Evolutionary conservation across 2,888 invertebrate genomes (phyloP).

Genomic region (Orthosia gracilis): DNA sequence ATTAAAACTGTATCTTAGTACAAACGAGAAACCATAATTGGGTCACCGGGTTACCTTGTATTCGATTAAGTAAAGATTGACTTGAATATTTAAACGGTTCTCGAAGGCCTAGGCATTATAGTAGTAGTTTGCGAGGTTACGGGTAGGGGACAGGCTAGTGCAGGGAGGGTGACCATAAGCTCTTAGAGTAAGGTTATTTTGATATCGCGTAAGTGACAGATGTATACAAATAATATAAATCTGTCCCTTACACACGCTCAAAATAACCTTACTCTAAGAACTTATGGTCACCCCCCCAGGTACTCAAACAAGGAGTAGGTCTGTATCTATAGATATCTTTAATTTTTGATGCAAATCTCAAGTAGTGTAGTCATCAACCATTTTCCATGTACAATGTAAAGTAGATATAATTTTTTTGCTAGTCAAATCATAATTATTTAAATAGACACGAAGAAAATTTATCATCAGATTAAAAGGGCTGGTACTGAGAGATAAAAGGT

Average conservation of each 20-base stretch:
- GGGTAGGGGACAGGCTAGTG: too few species aligned
- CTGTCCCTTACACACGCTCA: too few species aligned
- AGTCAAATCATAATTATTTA: too few species aligned
- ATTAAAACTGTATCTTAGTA: conserved; percentile 42
- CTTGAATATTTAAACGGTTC: conserved; percentile 32
- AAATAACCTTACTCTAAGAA: too few species aligned
- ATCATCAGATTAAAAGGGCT: too few species aligned
- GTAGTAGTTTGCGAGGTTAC: not conserved
- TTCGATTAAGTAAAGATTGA: conserved; percentile 39
- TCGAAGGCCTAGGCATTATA: not conserved
- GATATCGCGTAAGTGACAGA: too few species aligned
- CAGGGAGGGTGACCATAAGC: too few species aligned
- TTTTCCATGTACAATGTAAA: not conserved
- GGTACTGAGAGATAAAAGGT: not conserved
- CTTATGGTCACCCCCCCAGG: too few species aligned
- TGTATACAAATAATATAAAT: too few species aligned
- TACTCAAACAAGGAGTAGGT: not conserved
- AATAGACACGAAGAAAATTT: too few species aligned
- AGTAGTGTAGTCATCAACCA: not conserved
- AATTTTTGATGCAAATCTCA: not conserved
- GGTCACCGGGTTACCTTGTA: conserved; percentile 35
- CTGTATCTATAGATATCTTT: not conserved
- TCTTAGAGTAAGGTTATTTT: too few species aligned
- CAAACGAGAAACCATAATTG: conserved; percentile 34
- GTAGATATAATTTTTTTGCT: not conserved